Percentiles rank a stretch among this genome's conserved stretches.
Conservation (phyloP, 2,888 invertebrate genomes). For the Caenorhabditis sinica region DNA sequence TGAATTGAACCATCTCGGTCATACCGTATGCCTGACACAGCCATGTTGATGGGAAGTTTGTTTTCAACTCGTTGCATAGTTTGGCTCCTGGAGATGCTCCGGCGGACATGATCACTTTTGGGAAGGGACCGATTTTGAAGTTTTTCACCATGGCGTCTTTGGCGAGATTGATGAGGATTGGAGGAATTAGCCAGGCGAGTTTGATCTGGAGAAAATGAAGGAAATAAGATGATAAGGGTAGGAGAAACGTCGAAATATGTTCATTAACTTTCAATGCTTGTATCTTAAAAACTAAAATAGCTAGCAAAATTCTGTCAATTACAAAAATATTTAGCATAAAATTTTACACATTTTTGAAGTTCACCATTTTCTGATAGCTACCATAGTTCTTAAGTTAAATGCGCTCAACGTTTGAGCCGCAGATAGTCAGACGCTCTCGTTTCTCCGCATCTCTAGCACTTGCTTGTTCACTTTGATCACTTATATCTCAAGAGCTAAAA, state of each 20-base stretch:
- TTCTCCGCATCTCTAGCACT: no score
- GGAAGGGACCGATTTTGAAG: slow-evolving; percentile 50
- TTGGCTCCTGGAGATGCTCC: slow-evolving; percentile 77
- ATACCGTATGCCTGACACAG: slow-evolving; percentile 66
- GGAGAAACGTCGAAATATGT: no score
- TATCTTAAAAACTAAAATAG: not conserved
- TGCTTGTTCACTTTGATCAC: no score
- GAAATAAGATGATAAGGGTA: no score
- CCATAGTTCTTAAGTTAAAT: no score
- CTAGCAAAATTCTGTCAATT: no score
- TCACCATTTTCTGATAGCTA: no score
- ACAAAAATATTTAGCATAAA: no score
- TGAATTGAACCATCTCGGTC: slow-evolving; percentile 68
- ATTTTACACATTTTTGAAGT: no score
- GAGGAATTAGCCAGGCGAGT: slow-evolving; percentile 88
- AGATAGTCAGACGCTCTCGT: no score
- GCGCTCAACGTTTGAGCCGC: not conserved
- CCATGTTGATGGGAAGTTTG: slow-evolving; percentile 72
- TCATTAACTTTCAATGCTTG: no score
- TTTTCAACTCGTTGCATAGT: slow-evolving; percentile 72
- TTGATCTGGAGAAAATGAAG: slow-evolving; percentile 48
- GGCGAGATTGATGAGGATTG: slow-evolving; percentile 89
- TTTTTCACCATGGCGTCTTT: slow-evolving; percentile 87
- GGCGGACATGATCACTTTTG: slow-evolving; percentile 88
- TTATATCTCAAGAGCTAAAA: not conserved